These are phyloP conservation scores for Helicorthomorpha holstii DNA, from an alignment of 1,140 invertebrate species.

Conservation along the genomic window DNA sequence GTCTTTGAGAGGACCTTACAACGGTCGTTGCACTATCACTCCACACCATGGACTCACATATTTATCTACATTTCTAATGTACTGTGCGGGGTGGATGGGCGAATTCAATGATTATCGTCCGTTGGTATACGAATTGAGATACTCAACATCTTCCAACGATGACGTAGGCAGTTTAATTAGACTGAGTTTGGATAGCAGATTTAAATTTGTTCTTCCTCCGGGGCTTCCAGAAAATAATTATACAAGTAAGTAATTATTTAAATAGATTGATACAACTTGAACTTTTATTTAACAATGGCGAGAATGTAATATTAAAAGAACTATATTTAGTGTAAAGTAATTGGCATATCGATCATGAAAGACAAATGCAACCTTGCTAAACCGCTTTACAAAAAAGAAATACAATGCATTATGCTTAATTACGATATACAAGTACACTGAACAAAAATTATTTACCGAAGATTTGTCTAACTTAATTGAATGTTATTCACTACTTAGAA, in stretches of 20 bases:
- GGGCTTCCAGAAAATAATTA: background rate
- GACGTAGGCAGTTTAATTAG: background rate
- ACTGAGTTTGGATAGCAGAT: background rate
- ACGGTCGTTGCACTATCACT: background rate
- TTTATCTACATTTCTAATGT: background rate
- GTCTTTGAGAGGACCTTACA: background rate
- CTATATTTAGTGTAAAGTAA: no score
- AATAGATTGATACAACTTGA: no score
- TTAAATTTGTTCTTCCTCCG: background rate
- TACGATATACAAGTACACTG: no score
- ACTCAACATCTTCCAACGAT: background rate
- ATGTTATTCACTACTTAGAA: no score
- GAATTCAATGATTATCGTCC: background rate
- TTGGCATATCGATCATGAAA: no score
- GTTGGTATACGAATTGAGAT: background rate
- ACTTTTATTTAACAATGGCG: no score
- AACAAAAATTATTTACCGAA: no score
- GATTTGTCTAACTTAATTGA: no score
- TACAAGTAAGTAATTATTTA: background rate
- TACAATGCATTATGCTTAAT: no score
- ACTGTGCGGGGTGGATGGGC: background rate
- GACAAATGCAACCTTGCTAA: no score
- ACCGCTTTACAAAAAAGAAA: no score
- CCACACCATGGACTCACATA: background rate
- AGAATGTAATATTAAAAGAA: no score